Base-by-base conservation (phyloP, 2,888 invertebrate genomes). In the Lepas anatifera region DNA sequence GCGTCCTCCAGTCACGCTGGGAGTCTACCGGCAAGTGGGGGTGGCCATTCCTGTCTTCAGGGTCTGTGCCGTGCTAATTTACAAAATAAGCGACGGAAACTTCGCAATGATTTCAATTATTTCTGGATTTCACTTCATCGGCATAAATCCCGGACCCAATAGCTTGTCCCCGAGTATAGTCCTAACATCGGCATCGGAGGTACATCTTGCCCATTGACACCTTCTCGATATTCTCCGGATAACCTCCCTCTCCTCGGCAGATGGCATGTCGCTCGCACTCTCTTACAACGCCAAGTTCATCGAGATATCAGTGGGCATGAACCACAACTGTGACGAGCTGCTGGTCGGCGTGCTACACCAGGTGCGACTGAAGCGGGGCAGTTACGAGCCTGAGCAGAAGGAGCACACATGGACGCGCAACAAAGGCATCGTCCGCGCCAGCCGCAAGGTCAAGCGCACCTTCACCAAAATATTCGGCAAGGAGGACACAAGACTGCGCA, bases 251-350 rank as follows among this genome's bases (percentile, higher is more conserved):
- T 13, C 67, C 35, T 41, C 6, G 82, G 64, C 86, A 96, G 97
- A 97, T 83, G 96, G 95, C 69, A 93, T 92, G 80, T 90, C 92
- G 77, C 83, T 95, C 74, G 95, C 95, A 11, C 92, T 92, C 80
- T 91, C 90, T 3, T 92, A 90, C 81, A 89, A 92, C 75, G 89
- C 92, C 70, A 96, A 96, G 81, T 95, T 93, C 84, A 90, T 94
- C 75, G 96, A 97, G 81, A 90, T 95, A 27, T 96, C 96, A 0
- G 95, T 95, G 22, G 96, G 94, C 22, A 92, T 97, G 77, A 96
- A 95, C 81, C 95, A 96, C 84, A 94, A 95, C 79, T 93, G 96
- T 39, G 96, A 97, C 82, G 95, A 97, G 77, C 85, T 97, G 0
- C 84, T 97, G 63, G 95, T 95, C 35, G 96, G 96, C 1, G 89